A percentile compares a stretch with the other conserved stretches of the same genome.
phyloP scores from a whole-genome alignment of 2,888 invertebrate genomes.

The Rhabditophanes sp. region DNA sequence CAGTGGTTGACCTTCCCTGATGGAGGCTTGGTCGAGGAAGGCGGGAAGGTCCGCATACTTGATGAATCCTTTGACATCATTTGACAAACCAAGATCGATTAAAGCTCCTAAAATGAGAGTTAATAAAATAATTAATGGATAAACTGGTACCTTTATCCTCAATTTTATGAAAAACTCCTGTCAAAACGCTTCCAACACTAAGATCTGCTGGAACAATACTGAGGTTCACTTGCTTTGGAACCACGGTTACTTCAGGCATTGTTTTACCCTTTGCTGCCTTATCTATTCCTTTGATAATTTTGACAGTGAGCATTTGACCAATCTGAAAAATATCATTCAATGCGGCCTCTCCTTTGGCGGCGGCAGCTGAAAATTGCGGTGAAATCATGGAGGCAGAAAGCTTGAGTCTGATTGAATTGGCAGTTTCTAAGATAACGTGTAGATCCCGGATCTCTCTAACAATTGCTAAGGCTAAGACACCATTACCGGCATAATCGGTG shows the following conservation, averaged over 20 bases:
- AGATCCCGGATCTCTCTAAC: constrained; percentile 16
- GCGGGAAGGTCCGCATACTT: constrained; percentile 17
- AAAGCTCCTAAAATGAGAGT: constrained; percentile 20
- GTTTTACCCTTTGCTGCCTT: constrained; percentile 8
- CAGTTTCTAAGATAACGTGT: constrained; percentile 15
- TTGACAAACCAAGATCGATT: constrained; percentile 27
- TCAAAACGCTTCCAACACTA: constrained; percentile 22
- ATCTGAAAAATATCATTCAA: constrained; percentile 29
- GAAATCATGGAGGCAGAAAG: constrained; percentile 14
- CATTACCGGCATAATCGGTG: too few species aligned
- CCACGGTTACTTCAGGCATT: constrained; percentile 13
- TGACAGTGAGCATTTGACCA: constrained; percentile 33
- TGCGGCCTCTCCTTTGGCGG: constrained; percentile 8
- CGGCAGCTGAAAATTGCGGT: constrained; percentile 7
- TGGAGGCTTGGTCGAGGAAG: constrained; percentile 4
- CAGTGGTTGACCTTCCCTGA: constrained; percentile 26
- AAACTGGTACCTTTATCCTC: constrained; percentile 32
- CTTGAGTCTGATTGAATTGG: constrained; percentile 12
- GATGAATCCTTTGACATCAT: constrained; percentile 25
- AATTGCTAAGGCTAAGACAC: too few species aligned
- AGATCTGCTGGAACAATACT: constrained; percentile 25
- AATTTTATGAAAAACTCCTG: constrained; percentile 23
- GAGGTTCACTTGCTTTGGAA: constrained; percentile 19
- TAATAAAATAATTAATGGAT: constrained; percentile 2
- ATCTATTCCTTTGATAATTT: too few species aligned